These are phyloP conservation scores for Cryptocephalus primarius DNA, from an alignment of 2,888 invertebrate species.

Conservation along the genomic window DNA sequence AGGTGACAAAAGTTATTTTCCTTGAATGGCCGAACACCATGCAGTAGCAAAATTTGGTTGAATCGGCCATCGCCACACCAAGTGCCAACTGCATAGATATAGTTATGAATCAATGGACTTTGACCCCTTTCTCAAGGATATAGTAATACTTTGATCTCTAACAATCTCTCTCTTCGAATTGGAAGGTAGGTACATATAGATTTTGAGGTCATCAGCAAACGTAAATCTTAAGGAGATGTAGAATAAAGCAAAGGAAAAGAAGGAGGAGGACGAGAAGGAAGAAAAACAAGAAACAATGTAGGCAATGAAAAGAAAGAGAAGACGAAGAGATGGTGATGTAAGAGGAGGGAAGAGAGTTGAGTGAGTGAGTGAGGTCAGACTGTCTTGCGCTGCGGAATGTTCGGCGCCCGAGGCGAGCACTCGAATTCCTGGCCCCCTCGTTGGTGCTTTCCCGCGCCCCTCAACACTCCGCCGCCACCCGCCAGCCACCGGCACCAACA, in stretches of 20 bases:
- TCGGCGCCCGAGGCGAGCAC: slow-evolving; percentile 45
- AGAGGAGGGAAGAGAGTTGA: slow-evolving; percentile 17
- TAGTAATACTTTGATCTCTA: no score
- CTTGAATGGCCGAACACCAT: no score
- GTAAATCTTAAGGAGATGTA: background rate
- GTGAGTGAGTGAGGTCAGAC: slow-evolving; percentile 31
- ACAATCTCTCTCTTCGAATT: no score
- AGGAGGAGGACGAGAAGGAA: background rate
- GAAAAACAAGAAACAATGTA: background rate
- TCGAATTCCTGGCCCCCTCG: slow-evolving; percentile 43
- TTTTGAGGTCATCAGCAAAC: no score
- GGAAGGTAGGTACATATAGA: no score
- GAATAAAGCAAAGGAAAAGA: background rate
- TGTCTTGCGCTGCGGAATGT: slow-evolving; percentile 28
- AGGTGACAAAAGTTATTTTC: no score
- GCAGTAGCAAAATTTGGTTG: no score
- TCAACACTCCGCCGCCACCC: slow-evolving; percentile 4
- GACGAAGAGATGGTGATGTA: slow-evolving; percentile 14
- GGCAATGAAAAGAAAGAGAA: slow-evolving; percentile 15
- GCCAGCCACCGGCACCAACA: slow-evolving; percentile 1
- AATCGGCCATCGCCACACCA: no score
- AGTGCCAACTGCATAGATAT: no score
- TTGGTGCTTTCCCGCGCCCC: slow-evolving; percentile 29
- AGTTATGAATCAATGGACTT: no score
- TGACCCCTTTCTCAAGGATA: no score